phyloP scores from a whole-genome alignment of 1,140 invertebrate genomes.

The Bacillus rossius region DNA sequence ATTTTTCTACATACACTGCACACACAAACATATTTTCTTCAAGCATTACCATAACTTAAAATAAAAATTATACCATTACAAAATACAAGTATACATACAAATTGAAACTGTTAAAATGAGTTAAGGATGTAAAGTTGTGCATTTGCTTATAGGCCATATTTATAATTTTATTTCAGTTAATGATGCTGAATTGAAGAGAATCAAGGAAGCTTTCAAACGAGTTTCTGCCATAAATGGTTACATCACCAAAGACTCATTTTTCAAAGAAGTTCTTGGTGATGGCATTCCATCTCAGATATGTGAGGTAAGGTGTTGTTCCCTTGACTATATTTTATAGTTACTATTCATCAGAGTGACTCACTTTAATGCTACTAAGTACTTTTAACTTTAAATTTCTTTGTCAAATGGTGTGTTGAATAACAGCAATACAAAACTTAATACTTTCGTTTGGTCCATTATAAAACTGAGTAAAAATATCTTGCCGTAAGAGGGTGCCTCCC shows the following conservation, averaged over 20 bases:
- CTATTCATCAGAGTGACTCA: not conserved
- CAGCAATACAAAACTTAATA: not conserved
- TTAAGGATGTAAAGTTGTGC: constrained; percentile 37
- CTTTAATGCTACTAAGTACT: not conserved
- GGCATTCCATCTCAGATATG: constrained; percentile 70
- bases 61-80: not conserved
- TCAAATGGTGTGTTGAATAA: not conserved
- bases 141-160: constrained; percentile 48
- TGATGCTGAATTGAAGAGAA: constrained; percentile 69
- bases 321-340: not conserved
- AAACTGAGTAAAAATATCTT: not conserved
- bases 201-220: constrained; percentile 80
- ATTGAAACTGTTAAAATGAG: not conserved
- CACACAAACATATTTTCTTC: not conserved
- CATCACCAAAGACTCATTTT: constrained; percentile 68
- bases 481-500: no score
- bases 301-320: constrained; percentile 47
- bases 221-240: constrained; percentile 62
- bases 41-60: not conserved
- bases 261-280: constrained; percentile 77
- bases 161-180: constrained; percentile 58
- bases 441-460: not conserved
- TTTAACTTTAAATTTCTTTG: not conserved
- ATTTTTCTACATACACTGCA: no score
- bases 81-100: not conserved